A percentile compares a stretch with the other conserved stretches of the same genome.
These are phyloP conservation scores for Fissipunctia ypsillon DNA, from an alignment of 2,888 invertebrate genomes.

Conservation along the genomic window DNA sequence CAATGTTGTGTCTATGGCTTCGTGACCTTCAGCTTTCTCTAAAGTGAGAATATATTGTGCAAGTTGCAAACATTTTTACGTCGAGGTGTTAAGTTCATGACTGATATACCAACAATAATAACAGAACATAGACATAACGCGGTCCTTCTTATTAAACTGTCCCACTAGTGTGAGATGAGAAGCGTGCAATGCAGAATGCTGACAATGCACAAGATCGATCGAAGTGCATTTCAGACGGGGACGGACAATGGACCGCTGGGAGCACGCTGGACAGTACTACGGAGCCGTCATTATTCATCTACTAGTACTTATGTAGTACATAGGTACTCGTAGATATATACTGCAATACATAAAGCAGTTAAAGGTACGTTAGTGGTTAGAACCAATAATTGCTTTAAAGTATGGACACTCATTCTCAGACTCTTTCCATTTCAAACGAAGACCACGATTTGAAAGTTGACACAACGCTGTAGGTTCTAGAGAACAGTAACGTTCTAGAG, in stretches of 20 bases:
- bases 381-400: no score
- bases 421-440: no score
- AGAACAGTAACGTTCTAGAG: no score
- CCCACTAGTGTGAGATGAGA: constrained; percentile 6
- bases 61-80: constrained; percentile 18
- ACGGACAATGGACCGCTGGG: constrained; percentile 20
- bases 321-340: no score
- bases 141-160: not conserved
- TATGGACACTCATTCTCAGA: no score
- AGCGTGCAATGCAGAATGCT: constrained; percentile 4
- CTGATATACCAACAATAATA: not conserved
- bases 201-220: constrained; percentile 37
- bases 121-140: not conserved
- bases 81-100: not conserved
- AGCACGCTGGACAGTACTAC: not conserved
- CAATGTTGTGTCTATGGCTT: constrained; percentile 6
- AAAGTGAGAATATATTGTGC: constrained; percentile 28
- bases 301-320: not conserved
- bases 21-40: constrained; percentile 46
- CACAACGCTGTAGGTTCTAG: no score
- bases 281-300: constrained; percentile 13
- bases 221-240: not conserved
- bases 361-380: no score
- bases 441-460: no score
- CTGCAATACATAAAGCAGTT: not conserved